Evolutionary conservation across 64 coral and sea anemone genomes (phyloP).

Genomic region (Montipora efflorescens): DNA sequence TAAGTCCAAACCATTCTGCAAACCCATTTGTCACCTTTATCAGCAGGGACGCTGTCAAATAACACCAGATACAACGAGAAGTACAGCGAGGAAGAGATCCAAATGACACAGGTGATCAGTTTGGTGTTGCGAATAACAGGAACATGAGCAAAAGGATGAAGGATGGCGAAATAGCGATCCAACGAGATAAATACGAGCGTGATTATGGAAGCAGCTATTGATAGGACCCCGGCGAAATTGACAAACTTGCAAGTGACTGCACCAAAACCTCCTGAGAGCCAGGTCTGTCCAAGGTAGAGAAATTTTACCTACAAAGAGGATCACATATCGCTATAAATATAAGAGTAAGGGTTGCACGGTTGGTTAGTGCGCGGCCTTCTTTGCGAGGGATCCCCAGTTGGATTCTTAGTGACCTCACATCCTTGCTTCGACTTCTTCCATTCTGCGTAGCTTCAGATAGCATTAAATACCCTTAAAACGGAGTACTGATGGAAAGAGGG

Average conservation of each 20-base stretch:
- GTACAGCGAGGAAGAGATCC: conserved; percentile 72
- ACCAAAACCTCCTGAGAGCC: conserved; percentile 74
- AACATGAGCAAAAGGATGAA: conserved; percentile 82
- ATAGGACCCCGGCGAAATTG: conserved; percentile 80
- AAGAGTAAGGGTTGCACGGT: too few species aligned
- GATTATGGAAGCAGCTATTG: conserved; percentile 80
- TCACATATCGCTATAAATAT: too few species aligned
- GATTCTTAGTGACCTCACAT: too few species aligned
- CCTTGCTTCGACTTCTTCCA: too few species aligned
- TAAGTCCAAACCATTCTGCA: conserved; percentile 76
- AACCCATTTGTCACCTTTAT: conserved; percentile 3
- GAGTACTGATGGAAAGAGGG: too few species aligned
- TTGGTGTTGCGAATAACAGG: conserved; percentile 95
- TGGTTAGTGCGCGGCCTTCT: too few species aligned
- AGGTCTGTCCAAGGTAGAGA: conserved; percentile 61
- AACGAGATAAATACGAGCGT: conserved; percentile 83
- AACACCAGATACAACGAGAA: conserved; percentile 81
- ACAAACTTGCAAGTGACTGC: conserved; percentile 89
- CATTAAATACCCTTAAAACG: too few species aligned
- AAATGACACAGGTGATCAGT: conserved; percentile 77
- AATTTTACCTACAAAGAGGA: conserved; percentile 64
- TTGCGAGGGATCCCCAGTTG: too few species aligned
- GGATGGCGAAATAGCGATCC: conserved; percentile 90
- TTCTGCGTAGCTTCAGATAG: too few species aligned
- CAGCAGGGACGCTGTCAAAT: conserved; percentile 55